phyloP scores from a whole-genome alignment of 2,113 vertebrate species.

The Syngnathus typhle region DNA sequence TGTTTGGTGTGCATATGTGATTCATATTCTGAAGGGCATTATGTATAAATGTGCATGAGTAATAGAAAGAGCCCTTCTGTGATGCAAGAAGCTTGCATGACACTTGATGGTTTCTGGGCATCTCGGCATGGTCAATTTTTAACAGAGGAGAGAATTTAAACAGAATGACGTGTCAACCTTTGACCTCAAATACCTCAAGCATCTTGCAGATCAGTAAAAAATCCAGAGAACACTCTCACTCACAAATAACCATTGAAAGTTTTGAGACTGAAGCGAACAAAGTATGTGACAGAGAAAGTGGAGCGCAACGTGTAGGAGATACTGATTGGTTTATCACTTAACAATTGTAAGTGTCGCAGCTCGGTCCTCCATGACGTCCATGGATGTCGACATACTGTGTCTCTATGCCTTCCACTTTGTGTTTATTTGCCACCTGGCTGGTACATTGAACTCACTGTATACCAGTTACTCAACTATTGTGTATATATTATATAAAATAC shows the following conservation, averaged over 20 bases:
- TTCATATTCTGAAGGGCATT: constrained; percentile 17
- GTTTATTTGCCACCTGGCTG: no score
- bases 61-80: neutral
- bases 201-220: neutral
- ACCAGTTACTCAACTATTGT: no score
- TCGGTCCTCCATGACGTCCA: no score
- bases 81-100: constrained; percentile 2
- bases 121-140: neutral
- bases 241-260: neutral
- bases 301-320: neutral
- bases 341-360: no score
- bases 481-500: neutral
- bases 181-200: neutral
- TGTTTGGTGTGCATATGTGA: neutral
- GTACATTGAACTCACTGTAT: no score
- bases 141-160: neutral
- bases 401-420: no score
- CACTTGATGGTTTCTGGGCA: constrained; percentile 1
- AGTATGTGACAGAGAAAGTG: neutral
- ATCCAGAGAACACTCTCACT: neutral
- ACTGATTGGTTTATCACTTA: neutral
- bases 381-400: no score
- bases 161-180: neutral
- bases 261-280: neutral
- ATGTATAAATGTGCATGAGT: constrained; percentile 10